These are phyloP conservation scores for Listronotus bonariensis DNA, from an alignment of 1,140 invertebrate genomes.

Conservation along the genomic window DNA sequence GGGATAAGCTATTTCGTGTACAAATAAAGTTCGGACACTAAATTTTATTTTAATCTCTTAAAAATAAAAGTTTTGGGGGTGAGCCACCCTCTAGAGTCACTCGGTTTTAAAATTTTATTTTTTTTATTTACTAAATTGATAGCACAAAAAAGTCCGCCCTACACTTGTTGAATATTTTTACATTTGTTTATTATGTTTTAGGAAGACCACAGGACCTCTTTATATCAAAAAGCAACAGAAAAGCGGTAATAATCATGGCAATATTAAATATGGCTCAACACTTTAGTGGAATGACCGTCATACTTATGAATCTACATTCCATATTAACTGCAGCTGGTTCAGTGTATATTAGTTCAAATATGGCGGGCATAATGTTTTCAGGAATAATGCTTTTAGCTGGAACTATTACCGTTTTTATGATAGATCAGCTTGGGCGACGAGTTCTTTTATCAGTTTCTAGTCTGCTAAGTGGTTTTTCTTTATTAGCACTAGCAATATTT, in stretches of 20 bases:
- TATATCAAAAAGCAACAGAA: constrained; percentile 39
- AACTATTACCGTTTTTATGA: constrained; percentile 47
- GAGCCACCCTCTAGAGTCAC: too few species aligned
- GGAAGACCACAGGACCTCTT: constrained; percentile 38
- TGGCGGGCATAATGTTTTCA: constrained; percentile 41
- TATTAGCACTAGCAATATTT: constrained; percentile 39
- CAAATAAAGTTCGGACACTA: too few species aligned
- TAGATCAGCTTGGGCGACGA: constrained; percentile 56
- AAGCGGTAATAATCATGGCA: constrained; percentile 49
- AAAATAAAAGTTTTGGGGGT: too few species aligned
- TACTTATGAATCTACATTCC: constrained; percentile 61
- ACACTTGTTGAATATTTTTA: too few species aligned
- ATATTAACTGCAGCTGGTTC: constrained; percentile 56
- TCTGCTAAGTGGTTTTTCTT: constrained; percentile 25
- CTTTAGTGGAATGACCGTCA: constrained; percentile 57
- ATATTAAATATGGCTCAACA: constrained; percentile 62
- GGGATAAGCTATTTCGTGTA: too few species aligned
- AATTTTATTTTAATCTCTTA: too few species aligned
- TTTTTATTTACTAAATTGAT: too few species aligned
- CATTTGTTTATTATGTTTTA: neutral
- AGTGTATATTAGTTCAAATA: constrained; percentile 38
- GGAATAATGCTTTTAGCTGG: constrained; percentile 49
- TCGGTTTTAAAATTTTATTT: too few species aligned
- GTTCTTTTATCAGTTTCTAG: constrained; percentile 51
- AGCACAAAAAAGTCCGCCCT: too few species aligned